A percentile compares a stretch with the other conserved stretches of the same genome.
Conservation (phyloP, 2,888 invertebrate genomes). For the Linyphia triangularis region DNA sequence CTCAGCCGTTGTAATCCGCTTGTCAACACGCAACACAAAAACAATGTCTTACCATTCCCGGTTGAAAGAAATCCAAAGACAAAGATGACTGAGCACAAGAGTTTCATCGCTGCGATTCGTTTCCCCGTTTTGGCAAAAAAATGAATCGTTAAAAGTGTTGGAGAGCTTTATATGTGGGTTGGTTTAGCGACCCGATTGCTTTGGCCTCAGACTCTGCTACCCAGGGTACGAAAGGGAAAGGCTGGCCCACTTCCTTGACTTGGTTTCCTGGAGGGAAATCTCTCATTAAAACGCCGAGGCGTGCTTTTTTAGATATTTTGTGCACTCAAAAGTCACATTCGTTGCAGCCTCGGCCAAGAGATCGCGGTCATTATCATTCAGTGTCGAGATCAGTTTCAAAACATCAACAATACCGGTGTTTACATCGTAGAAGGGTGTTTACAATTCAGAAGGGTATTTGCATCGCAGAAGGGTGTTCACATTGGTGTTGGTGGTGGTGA, state of each 20-base stretch:
- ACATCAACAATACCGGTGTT: slow-evolving; percentile 24
- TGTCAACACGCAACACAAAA: neutral
- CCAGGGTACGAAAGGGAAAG: slow-evolving; percentile 72
- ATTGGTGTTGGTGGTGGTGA: neutral
- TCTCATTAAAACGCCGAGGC: slow-evolving; percentile 61
- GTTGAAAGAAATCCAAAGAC: slow-evolving; percentile 65
- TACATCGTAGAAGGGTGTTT: neutral
- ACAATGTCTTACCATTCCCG: slow-evolving; percentile 50
- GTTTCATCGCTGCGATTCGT: slow-evolving; percentile 44
- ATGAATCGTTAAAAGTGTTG: slow-evolving; percentile 62
- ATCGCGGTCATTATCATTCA: slow-evolving; percentile 69
- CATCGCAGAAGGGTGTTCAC: slow-evolving; percentile 15
- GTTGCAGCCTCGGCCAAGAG: slow-evolving; percentile 37
- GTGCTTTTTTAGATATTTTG: slow-evolving; percentile 47
- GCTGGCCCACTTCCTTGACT: slow-evolving; percentile 70
- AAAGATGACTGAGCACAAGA: slow-evolving; percentile 57
- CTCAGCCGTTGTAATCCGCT: too few relatives aligned
- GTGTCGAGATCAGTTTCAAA: slow-evolving; percentile 18
- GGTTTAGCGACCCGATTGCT: slow-evolving; percentile 67
- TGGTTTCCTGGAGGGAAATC: slow-evolving; percentile 68
- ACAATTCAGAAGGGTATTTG: neutral
- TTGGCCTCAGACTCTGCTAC: slow-evolving; percentile 35
- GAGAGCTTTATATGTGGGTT: slow-evolving; percentile 70
- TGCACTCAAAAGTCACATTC: slow-evolving; percentile 14
- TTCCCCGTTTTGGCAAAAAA: slow-evolving; percentile 66